Evolutionary conservation across 2,888 invertebrate species (phyloP), one percentile per base, ranked within the genome.

Genomic region (Acronicta psi): DNA sequence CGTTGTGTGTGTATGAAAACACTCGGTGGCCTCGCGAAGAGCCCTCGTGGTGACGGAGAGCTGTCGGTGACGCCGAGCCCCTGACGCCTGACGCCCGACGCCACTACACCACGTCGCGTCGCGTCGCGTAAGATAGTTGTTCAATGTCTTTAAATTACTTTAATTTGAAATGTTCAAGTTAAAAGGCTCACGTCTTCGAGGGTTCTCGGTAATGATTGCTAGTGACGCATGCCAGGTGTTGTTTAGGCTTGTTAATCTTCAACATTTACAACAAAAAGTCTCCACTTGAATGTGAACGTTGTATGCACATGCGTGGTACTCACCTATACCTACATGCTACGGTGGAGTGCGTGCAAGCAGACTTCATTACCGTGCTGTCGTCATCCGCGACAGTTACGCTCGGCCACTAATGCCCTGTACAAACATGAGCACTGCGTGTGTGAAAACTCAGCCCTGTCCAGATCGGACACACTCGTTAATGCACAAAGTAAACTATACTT

Each of bases 1-100:
- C 86, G 87, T 85, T 90, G 90, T 91, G 89, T 91, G 90, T 92
- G 89, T 92, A 92, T 85, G 91, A 93, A 93, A 93, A 93, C 93
- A 93, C 92, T 93, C 88, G 86, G 89, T 82, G 86, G 88, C 84
- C 84, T 69, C 82, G 83, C 87, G 78, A 87, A 93, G 93, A 82
- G 92, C 93, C 79, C 93, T 93, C 86, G 82, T 88, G 82, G 85
- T 92, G 93, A 92, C 90, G 85, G 83, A 91, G 92, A 82, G 92
- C 87, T 87, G 91, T 88, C 90, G 85, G 82, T 70, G 77, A 53
- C 59, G 73, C 76, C 73, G 65, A 67, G 75, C 60, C 54, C 56
- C 75, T 72, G 77, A 73, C 72, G 75, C 70, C 75, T 57, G 50
- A 58, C 60, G 49, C 57, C 75, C 73, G 83, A 81, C 85, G 85